Evolutionary conservation across 2,797 vertebrate genomes (phyloP), one percentile per base, ranked within the genome.

Genomic region (Todus mexicanus): DNA sequence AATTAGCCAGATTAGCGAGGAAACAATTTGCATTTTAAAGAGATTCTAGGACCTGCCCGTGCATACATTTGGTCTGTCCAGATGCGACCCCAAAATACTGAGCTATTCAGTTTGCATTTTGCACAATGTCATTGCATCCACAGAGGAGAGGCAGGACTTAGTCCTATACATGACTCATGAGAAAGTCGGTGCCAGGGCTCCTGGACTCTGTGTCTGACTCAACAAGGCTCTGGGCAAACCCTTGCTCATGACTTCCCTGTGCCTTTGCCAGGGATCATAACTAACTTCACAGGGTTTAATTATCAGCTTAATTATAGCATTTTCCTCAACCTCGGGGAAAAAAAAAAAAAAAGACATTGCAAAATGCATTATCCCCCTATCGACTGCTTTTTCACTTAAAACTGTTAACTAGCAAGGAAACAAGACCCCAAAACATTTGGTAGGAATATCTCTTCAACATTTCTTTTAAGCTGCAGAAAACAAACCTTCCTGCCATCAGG

Each of bases 361-460:
- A 84, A 92, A 82, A 68, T 51, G 61, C 75, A 74, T 90, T 82
- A 74, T 74, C 26, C 16, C 19, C 25, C 71, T 65, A 79, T 10
- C 74, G 90, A 82, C 45, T 89, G 68, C 20, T 90, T 93, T 96
- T 89, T 89, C 90, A 95, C 91, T 94, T 94, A 91, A 89, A 94
- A 82, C 57, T 61, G 25, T 50, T 84, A 76, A 64, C 43, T 35
- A 88, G 80, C 37, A 57, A 73, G 75, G 48, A 70, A 90, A 15
- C 57, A 7, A 77, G 47, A 76, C 71, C 61, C 35, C 59, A 25
- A 37, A 80, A 72, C 63, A 25, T 19, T 70, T n/a, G 25, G 45
- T n/a, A 51, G 54, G 87, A 82, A 74, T 56, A 68, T 23, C 40
- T 42, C 77, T 76, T 92, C 38, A 76, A 43, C 29, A 20, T 47